Evolutionary conservation across 2,797 vertebrate species (phyloP).

Genomic region (Alauda arvensis): DNA sequence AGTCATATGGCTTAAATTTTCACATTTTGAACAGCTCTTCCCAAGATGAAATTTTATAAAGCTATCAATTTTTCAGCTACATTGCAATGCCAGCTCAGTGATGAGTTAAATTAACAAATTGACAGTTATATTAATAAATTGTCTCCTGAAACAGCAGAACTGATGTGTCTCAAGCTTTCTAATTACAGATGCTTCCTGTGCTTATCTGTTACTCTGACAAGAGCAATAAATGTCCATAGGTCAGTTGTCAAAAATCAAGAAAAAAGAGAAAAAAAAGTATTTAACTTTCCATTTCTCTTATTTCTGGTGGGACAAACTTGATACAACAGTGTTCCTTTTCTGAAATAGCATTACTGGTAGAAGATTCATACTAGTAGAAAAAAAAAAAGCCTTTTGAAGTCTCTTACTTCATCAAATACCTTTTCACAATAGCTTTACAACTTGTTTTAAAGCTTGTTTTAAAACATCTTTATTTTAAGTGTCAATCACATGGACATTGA

Average conservation of each 20-base stretch:
- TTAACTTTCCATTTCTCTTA: neutral
- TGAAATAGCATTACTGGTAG: neutral
- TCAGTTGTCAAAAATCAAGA: neutral
- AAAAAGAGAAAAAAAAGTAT: neutral
- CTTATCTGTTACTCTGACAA: constrained; percentile 8
- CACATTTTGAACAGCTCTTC: constrained; percentile 5
- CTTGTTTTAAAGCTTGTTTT: neutral
- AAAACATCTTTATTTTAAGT: neutral
- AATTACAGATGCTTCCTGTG: constrained; percentile 32
- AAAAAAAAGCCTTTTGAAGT: neutral
- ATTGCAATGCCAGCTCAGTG: constrained; percentile 6
- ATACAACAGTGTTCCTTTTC: neutral
- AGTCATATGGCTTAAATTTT: constrained; percentile 19
- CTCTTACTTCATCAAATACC: neutral
- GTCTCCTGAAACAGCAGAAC: constrained; percentile 13
- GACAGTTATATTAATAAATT: constrained; percentile 46
- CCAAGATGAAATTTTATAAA: constrained; percentile 17
- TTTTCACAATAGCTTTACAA: neutral
- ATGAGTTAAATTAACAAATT: constrained; percentile 56
- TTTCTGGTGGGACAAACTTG: neutral
- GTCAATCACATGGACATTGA: neutral
- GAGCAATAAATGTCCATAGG: neutral
- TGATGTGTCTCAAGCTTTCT: constrained; percentile 15
- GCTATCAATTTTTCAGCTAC: constrained; percentile 29
- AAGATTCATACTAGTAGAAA: neutral